Base-by-base conservation (phyloP, 2,888 invertebrate species). In the Macaria liturata region DNA sequence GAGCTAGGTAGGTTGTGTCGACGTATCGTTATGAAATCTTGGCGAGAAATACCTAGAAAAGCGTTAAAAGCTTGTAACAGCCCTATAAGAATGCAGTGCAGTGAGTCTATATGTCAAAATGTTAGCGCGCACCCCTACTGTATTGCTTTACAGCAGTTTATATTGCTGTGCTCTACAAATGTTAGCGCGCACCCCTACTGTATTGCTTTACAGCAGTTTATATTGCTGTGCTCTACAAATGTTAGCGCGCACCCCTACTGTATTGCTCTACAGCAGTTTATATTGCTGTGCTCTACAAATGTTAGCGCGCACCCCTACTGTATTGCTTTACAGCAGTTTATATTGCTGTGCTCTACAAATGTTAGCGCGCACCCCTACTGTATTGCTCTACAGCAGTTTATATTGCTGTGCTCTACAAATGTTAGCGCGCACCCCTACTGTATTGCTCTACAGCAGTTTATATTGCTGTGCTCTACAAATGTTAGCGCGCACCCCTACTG, bases 81-180 rank as follows among this genome's bases (percentile, higher is more conserved):
- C 55, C 62, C 59, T 63, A 46, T 4, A 3, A 20, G 1, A 31
- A 42, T 49, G 44, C 46, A 47, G 37, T 51, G 49, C 61, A 57
- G 49, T 46, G 52, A 54, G 47, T 61, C 57, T 59, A 43, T 42
- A 57, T 46, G 56, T 57, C 59, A 61, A 61, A 61, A 61, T 56
- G 61, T 64, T 59, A 49, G 47, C 53, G 59, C 59, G 47, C 46
- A 32, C 61, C 57, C 55, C 49, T 59, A n/a, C n/a, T n/a, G n/a
- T n/a, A 57, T 53, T 57, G 58, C 49, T 46, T 54, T 58, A 56
- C 54, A 54, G 50, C 52, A 50, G 46, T 49, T 59, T 56, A 46
- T 59, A 55, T 55, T 55, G 55, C 57, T 42, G 46, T 47, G 44
- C 34, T 49, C 54, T 51, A 47, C 40, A 54, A n/a, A n/a, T n/a